Percentiles rank a stretch among this genome's conserved stretches.
Evolutionary conservation across 2,113 vertebrate species (phyloP).

Genomic region (Antechinus stuartii): DNA sequence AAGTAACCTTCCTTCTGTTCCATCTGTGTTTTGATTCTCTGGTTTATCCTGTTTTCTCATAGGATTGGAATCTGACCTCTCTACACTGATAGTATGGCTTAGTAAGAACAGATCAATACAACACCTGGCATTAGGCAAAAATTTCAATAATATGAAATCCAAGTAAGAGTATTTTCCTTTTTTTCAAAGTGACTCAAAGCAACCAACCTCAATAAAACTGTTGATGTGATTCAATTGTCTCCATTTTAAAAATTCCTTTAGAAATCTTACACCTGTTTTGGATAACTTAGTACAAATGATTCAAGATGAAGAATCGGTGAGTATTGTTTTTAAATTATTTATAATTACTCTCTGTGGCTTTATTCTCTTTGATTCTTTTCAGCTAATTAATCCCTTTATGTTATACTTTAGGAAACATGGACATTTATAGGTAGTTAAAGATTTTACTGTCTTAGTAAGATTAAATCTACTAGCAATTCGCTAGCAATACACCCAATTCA

Average conservation of each 20-base stretch:
- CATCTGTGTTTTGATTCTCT: constrained; percentile 69
- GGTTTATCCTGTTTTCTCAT: constrained; percentile 79
- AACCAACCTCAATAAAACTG: constrained; percentile 63
- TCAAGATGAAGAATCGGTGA: constrained; percentile 98
- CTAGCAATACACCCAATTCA: background rate
- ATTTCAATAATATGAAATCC: constrained; percentile 99
- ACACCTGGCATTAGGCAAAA: constrained; percentile 96
- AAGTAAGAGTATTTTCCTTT: constrained; percentile 90
- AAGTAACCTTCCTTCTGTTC: background rate
- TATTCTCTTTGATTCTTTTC: constrained; percentile 34
- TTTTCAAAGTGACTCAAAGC: constrained; percentile 70
- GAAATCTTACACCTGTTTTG: constrained; percentile 96
- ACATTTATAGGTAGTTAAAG: background rate
- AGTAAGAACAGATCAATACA: constrained; percentile 98
- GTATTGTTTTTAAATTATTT: constrained; percentile 76
- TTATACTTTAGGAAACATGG: background rate
- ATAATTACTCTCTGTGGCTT: constrained; percentile 37
- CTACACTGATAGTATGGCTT: constrained; percentile 96
- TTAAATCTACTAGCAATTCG: constrained; percentile 1
- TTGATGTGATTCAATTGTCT: constrained; percentile 78
- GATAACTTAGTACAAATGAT: constrained; percentile 99
- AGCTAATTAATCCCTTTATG: background rate
- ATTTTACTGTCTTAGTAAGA: background rate
- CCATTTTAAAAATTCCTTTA: constrained; percentile 83
- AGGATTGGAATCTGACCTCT: constrained; percentile 96